A percentile compares a stretch with the other conserved stretches of the same genome.
Evolutionary conservation across 2,113 vertebrate species (phyloP).

Genomic region (Xenopus laevis): DNA sequence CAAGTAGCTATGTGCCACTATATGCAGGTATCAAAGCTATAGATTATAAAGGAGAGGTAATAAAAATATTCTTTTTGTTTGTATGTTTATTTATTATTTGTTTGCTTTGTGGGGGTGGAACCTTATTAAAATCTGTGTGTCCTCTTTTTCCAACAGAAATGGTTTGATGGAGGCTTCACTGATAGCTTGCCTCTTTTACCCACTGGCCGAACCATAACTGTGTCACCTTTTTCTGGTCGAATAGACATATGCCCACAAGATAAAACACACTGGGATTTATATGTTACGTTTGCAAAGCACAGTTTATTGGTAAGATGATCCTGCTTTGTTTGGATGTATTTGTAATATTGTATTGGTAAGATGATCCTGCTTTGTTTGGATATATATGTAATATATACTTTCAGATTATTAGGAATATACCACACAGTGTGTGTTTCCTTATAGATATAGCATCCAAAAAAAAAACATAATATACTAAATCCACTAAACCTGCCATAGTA

Average conservation of each 20-base stretch:
- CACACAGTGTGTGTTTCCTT: too few species aligned
- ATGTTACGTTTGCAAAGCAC: conserved; percentile 74
- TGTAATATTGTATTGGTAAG: conserved; percentile 65
- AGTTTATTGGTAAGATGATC: conserved; percentile 67
- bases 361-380: too few species aligned
- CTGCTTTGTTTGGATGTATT: too few species aligned
- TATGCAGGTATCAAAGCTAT: conserved; percentile 80
- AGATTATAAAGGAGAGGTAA: conserved; percentile 85
- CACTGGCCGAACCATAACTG: conserved; percentile 74
- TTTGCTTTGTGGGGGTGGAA: too few species aligned
- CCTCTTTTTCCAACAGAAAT: conserved; percentile 64
- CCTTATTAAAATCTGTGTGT: too few species aligned
- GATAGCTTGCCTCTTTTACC: conserved; percentile 82
- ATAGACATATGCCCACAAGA: conserved; percentile 79
- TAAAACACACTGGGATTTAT: conserved; percentile 55
- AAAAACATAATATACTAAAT: too few species aligned
- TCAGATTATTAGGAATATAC: too few species aligned
- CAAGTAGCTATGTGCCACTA: conserved; percentile 84
- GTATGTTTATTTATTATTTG: too few species aligned
- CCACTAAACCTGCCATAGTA: too few species aligned
- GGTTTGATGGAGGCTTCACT: conserved; percentile 84
- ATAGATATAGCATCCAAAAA: too few species aligned
- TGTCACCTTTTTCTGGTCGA: conserved; percentile 80
- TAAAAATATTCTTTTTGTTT: background rate
- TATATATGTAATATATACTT: too few species aligned